Evolutionary conservation across 2,797 vertebrate species (phyloP), one percentile per base, ranked within the genome.

Genomic region (Gila robusta): DNA sequence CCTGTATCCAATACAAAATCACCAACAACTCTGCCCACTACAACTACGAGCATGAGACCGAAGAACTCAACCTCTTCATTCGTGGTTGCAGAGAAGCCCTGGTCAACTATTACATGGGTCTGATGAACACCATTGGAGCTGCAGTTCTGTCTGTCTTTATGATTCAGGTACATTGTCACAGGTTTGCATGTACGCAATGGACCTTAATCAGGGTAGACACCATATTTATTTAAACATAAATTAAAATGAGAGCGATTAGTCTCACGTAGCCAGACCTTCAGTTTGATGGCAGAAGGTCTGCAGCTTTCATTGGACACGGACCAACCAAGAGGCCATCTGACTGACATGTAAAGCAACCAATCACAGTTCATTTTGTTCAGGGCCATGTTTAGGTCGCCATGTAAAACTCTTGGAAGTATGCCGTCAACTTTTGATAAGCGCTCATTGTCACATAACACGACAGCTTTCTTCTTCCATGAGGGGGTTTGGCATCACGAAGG

Each of bases 1-100:
- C 96, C 1, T 97, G 96, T 91, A 96, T 97, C 88, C 96, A 96
- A 91, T 91, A 93, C 81, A 94, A 92, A n/a, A 91, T 97, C 89
- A 96, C 95, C 91, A 97, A 97, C 91, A 95, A 95, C 94, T 94
- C 96, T 0, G 96, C 96, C 78, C 96, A 97, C 91, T 97, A 96
- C 87, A 96, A 93, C 90, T 97, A 97, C 3, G 95, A 95, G 6
- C 94, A 95, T 84, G 93, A 96, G 91, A 94, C 94, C 0, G 96
- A 97, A 90, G 96, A 97, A 87, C 95, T 96, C 86, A 97, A 97
- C 93, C 93, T 97, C 89, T 94, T 94, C 91, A 89, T 94, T 47
- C 89, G 88, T 21, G 96, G 96, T 86, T 97, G 96, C 92, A 94
- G 96, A 79, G 95, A 95, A 90, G 94, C 95, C 16, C 91, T 97